phyloP scores from a whole-genome alignment of 2,113 vertebrate species.

The Apus apus region DNA sequence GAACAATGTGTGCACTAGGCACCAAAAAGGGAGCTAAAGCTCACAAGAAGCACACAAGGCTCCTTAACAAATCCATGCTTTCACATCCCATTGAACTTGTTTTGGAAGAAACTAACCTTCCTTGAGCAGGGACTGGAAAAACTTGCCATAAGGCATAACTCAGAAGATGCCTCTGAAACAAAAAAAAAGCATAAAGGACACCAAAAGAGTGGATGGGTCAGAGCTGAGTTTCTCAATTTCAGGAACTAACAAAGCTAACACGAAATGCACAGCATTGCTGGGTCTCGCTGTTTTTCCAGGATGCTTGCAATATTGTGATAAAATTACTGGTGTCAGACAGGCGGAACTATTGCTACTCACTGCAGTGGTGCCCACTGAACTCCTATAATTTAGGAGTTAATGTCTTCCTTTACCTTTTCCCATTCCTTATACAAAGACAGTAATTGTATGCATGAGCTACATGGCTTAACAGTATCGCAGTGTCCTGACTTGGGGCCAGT shows the following conservation, averaged over 20 bases:
- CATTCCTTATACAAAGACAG: neutral
- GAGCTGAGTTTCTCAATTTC: neutral
- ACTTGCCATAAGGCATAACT: neutral
- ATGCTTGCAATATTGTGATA: neutral
- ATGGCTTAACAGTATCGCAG: neutral
- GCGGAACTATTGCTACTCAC: neutral
- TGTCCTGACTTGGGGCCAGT: neutral
- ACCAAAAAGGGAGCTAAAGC: neutral
- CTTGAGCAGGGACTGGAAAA: neutral
- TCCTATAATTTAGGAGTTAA: neutral
- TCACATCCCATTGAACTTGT: neutral
- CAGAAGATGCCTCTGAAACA: neutral
- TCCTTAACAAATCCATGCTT: neutral
- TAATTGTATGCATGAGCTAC: neutral
- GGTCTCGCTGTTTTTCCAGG: neutral
- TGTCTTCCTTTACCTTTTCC: neutral
- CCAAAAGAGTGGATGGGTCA: neutral
- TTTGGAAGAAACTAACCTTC: neutral
- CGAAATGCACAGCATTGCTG: neutral
- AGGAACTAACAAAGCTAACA: neutral
- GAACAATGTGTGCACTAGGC: neutral
- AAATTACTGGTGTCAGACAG: neutral
- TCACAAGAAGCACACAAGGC: neutral
- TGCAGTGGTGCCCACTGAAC: neutral
- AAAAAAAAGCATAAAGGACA: neutral